Base-by-base conservation (phyloP, 1,140 invertebrate genomes). In the Caenorhabditis briggsae region DNA sequence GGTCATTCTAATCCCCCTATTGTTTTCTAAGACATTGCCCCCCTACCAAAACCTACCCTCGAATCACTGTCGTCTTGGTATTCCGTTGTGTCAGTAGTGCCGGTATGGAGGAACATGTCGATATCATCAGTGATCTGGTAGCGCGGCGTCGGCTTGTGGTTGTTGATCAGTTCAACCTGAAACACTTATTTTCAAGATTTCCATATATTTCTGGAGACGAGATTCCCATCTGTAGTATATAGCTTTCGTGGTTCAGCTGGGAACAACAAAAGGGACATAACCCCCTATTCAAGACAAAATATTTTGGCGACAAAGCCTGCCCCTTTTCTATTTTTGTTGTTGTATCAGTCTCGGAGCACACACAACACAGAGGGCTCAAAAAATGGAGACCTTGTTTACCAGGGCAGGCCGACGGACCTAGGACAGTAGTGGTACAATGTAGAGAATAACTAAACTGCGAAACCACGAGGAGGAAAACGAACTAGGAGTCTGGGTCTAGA, bases 41-140 rank as follows among this genome's bases (percentile, higher is more conserved):
- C 33, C 33, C 33, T 33, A 33, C 33, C 33, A 33, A 33, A 33
- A 78, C 70, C 18, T 78, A 78, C 70, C 70, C 70, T 50, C 16
- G 70, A 78, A n/a, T 78, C 70, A 50, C 70, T 78, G 43, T 78
- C 70, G 7, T 78, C 70, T 11, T 78, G 48, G 70, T 78, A 78
- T 78, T 78, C 70, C 2, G 70, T 78, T n/a, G 48, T 46, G 46
- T 78, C 70, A 11, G 70, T 78, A 6, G 70, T 78, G 43, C 70
- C 70, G 1, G 70, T 78, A 18, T 78, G 70, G 23, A 78, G 70
- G 14, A 78, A 78, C 5, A 78, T 78, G n/a, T 78, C 70, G 9
- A 78, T 78, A 11, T 53, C 70, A 50, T 78, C 46, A n/a, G 46
- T 5, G 9, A 78, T 12, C n/a, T 50, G 70, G 18, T 78, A 78